phyloP scores from a whole-genome alignment of 2,888 invertebrate species.

The Pseudococcus longispinus region DNA sequence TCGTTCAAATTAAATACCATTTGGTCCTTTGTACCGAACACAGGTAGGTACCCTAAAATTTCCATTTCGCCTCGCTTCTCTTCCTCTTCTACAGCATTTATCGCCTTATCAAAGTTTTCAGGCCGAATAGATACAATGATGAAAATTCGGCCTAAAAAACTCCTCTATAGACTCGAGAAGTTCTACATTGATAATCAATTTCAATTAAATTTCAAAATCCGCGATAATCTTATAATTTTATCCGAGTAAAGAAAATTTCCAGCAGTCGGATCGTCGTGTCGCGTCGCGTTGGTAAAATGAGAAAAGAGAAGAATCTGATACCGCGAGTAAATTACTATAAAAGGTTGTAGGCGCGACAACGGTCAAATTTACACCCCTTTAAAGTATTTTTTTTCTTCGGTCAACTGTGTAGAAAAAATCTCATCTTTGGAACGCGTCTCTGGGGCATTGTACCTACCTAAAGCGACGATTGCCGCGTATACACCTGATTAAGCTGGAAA shows the following conservation, averaged over 20 bases:
- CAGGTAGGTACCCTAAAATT: neutral
- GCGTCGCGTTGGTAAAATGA: neutral
- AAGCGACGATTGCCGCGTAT: neutral
- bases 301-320: neutral
- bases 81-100: neutral
- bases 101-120: neutral
- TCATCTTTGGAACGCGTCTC: constrained; percentile 21
- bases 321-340: neutral
- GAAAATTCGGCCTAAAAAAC: neutral
- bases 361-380: neutral
- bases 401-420: neutral
- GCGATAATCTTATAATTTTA: neutral
- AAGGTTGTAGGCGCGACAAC: neutral
- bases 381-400: neutral
- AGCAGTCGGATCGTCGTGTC: too few species aligned
- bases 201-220: neutral
- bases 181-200: neutral
- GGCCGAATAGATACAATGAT: neutral
- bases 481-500: constrained; percentile 25
- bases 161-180: neutral
- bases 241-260: neutral
- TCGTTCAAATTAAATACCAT: neutral
- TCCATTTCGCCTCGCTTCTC: neutral
- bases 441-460: neutral
- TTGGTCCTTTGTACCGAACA: neutral